A percentile compares a stretch with the other conserved stretches of the same genome.
These are phyloP conservation scores for Drosophila lacicola DNA, from an alignment of 2,888 invertebrate species.

Conservation along the genomic window DNA sequence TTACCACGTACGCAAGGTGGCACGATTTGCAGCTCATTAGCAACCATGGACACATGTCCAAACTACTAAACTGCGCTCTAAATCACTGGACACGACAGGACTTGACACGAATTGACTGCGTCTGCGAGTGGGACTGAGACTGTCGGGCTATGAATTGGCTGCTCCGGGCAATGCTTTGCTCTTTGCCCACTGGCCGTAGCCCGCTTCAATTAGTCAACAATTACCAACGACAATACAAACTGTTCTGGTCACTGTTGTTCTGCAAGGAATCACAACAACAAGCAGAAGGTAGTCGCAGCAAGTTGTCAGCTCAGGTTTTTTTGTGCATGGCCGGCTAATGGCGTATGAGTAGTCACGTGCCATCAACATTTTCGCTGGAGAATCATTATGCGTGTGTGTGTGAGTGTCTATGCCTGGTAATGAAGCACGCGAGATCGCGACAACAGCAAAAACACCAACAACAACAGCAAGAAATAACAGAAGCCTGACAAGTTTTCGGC, in stretches of 20 bases:
- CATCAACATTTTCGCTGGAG: conserved; percentile 42
- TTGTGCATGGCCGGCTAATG: conserved; percentile 59
- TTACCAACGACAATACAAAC: conserved; percentile 70
- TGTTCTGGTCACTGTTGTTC: conserved; percentile 36
- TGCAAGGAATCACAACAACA: conserved; percentile 42
- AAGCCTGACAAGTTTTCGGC: conserved; percentile 49
- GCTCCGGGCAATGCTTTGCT: conserved; percentile 5
- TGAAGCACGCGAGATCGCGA: conserved; percentile 50
- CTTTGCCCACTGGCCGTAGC: conserved; percentile 20
- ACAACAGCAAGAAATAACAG: conserved; percentile 12
- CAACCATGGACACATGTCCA: conserved; percentile 72
- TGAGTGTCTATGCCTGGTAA: conserved; percentile 37
- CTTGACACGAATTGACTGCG: conserved; percentile 57
- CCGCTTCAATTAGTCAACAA: conserved; percentile 75
- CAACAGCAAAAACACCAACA: conserved; percentile 17
- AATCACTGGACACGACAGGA: conserved; percentile 73
- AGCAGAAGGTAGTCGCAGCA: neutral
- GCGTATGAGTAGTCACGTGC: conserved; percentile 79
- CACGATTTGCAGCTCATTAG: conserved; percentile 80
- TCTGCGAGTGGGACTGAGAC: neutral
- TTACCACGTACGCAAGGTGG: conserved; percentile 67
- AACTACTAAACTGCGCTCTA: conserved; percentile 76
- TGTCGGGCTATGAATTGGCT: neutral
- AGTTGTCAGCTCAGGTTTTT: conserved; percentile 46
- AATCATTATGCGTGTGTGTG: conserved; percentile 1